Evolutionary conservation across 2,113 vertebrate species (phyloP), one percentile per base, ranked within the genome.

Genomic region (Strix uralensis): DNA sequence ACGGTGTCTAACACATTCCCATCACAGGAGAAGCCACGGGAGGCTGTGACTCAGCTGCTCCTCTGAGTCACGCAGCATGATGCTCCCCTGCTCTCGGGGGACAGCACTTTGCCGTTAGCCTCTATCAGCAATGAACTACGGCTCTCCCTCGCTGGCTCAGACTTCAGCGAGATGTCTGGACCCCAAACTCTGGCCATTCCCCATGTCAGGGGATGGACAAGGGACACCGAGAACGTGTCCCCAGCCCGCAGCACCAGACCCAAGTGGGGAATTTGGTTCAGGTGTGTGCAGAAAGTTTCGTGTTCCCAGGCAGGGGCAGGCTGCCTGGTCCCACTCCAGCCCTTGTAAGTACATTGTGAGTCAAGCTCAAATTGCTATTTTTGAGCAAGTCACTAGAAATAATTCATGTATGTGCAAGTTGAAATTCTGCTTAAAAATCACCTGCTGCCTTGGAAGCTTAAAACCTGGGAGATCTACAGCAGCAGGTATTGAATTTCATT

Each of bases 361-460:
- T 38, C 92, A 77, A 67, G 71, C 88, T 89, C 88, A 40, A 71
- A 73, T 14, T 1, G 27, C 87, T 96, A 91, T 95, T 97, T 95
- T 61, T 89, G 90, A 97, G 61, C 58, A 81, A 93, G 73, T 44
- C 85, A 73, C 74, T 67, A 96, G 90, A 86, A 95, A 97, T 96
- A 96, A 93, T 95, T 92, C 21, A 93, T 94, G 95, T 63, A 69
- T 2, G 9, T 69, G 77, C 62, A 52, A 92, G 90, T 91, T 70
- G 67, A 95, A 90, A 92, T 88, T 71, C 81, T 82, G 71, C 73
- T 94, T 79, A 72, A 92, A 90, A 96, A 85, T 92, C 38, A 59
- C 25, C 23, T 58, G 69, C 79, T 93, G 79, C 74, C 82, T 93
- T 25, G 5, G 85, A 86, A 95, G 91, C 65, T 78, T 72, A 13